phyloP scores from a whole-genome alignment of 2,888 invertebrate genomes.

The Microplitis deprimator region DNA sequence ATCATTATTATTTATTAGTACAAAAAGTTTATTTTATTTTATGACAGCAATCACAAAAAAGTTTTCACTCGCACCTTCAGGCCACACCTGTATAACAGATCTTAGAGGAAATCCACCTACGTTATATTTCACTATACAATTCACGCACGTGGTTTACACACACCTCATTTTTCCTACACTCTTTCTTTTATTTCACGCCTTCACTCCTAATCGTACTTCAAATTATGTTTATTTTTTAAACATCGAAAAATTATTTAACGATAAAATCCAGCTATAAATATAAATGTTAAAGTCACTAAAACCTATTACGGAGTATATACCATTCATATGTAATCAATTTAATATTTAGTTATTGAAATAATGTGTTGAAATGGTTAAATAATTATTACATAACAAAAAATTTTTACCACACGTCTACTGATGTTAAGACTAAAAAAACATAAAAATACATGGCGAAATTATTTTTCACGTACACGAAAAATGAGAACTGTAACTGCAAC shows the following conservation, averaged over 20 bases:
- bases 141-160: constrained; percentile 50
- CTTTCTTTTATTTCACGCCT: constrained; percentile 51
- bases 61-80: constrained; percentile 35
- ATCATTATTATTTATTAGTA: not conserved
- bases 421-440: too few relatives aligned
- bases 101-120: constrained; percentile 35
- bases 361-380: not conserved
- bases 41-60: constrained; percentile 29
- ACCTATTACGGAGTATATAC: not conserved
- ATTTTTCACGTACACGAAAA: too few relatives aligned
- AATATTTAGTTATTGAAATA: not conserved
- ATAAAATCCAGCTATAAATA: not conserved
- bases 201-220: not conserved
- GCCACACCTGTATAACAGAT: constrained; percentile 34
- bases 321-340: not conserved
- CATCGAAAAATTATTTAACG: not conserved
- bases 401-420: not conserved
- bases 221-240: not conserved
- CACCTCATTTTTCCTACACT: constrained; percentile 65
- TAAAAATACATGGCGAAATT: too few relatives aligned
- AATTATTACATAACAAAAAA: not conserved
- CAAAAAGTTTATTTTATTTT: not conserved
- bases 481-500: too few relatives aligned
- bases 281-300: not conserved
- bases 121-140: constrained; percentile 16